Conservation (phyloP, 2,113 vertebrate species). For the Mugil cephalus region DNA sequence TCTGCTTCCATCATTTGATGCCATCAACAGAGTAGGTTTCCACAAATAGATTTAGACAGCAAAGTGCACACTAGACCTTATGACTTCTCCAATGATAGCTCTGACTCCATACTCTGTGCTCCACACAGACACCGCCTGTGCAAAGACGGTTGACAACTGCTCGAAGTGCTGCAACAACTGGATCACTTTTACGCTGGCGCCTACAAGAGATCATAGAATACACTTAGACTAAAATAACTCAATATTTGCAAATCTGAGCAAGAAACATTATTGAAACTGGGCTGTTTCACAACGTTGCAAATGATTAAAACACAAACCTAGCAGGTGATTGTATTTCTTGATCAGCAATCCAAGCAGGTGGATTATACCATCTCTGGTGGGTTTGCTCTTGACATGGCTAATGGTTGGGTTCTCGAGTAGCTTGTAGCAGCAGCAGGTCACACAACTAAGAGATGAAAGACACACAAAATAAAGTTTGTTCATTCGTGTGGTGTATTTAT, state of each 20-base stretch:
- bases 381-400: conserved; percentile 88
- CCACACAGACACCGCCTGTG: conserved; percentile 91
- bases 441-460: conserved; percentile 83
- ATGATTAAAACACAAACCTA: conserved; percentile 84
- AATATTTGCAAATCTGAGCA: too few relatives aligned
- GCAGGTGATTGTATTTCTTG: conserved; percentile 89
- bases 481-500: background rate
- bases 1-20: too few relatives aligned
- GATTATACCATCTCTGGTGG: conserved; percentile 86
- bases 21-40: background rate
- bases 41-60: background rate
- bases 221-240: background rate
- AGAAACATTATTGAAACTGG: too few relatives aligned
- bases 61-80: conserved; percentile 83
- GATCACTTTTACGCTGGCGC: conserved; percentile 91
- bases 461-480: background rate
- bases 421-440: conserved; percentile 93
- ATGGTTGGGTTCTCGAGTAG: conserved; percentile 93
- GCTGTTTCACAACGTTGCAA: background rate
- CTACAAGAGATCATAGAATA: conserved; percentile 70
- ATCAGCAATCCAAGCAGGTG: conserved; percentile 90
- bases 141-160: conserved; percentile 90
- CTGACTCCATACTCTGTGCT: conserved; percentile 91
- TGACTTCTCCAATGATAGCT: conserved; percentile 92
- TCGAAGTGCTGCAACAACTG: conserved; percentile 97